A percentile compares a stretch with the other conserved stretches of the same genome.
Conservation (phyloP, 2,113 vertebrate genomes). For the Astatoreochromis straeleni region DNA sequence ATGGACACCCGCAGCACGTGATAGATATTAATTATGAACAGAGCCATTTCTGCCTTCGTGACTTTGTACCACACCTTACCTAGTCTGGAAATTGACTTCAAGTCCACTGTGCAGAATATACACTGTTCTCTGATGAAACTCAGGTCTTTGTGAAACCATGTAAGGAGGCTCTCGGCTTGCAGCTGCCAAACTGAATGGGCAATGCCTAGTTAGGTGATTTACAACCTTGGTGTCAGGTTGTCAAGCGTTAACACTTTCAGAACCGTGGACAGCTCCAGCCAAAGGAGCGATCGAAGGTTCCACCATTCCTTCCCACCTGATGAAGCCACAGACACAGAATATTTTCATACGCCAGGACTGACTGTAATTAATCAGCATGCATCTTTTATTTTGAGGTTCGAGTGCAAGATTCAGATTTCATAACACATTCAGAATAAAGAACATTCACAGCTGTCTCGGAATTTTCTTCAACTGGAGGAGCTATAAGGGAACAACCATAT, state of each 20-base stretch:
- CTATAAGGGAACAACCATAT: neutral
- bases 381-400: neutral
- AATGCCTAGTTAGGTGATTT: neutral
- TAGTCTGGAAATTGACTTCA: neutral
- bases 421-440: neutral
- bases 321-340: neutral
- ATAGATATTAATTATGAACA: neutral
- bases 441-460: neutral
- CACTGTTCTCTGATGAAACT: neutral
- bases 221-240: neutral
- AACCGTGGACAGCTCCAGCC: neutral
- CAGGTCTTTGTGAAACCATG: neutral
- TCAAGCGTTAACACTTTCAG: neutral
- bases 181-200: neutral
- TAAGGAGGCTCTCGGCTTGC: neutral
- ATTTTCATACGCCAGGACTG: neutral
- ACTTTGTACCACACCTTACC: neutral
- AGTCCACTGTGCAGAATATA: neutral
- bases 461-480: neutral
- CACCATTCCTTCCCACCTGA: rapidly evolving
- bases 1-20: neutral
- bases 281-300: neutral
- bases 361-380: neutral
- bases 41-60: neutral
- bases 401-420: neutral